Base-by-base conservation (phyloP, 2,888 invertebrate genomes). In the Gortyna flavago region DNA sequence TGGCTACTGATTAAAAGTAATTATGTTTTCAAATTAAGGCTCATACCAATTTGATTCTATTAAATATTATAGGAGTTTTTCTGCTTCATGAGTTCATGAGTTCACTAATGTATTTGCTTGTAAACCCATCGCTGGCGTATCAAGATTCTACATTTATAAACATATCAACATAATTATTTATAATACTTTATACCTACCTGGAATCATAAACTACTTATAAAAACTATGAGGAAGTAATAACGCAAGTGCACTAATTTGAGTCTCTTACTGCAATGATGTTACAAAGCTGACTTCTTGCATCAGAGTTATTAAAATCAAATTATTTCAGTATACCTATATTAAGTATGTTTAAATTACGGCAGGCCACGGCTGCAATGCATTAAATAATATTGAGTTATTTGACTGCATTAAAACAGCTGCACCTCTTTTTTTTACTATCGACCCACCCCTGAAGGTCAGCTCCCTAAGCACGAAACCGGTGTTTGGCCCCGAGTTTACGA, bases 141-240 rank as follows among this genome's bases (percentile, higher is more conserved):
- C 18, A 8, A 13, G 8, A 54, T 32, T 32, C 2, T 18, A 67
- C 32, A 44, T 25, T 65, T 65, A 38, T 8, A 38, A 38, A 41
- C 16, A 3, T 25, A 25, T 25, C 8, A 25, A 25, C 25, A 25
- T 54, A 1, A n/a, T n/a, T n/a, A n/a, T n/a, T n/a, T n/a, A n/a
- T n/a, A n/a, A n/a, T n/a, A n/a, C n/a, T n/a, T n/a, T n/a, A n/a
- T n/a, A n/a, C n/a, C n/a, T n/a, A 54, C 7, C 5, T 16, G n/a
- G 5, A 51, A 41, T 0, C 8, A 35, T 69, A 72, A 61, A 38
- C 29, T 29, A 66, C 7, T 35, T 16, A 21, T 16, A 21, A 4
- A 62, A 61, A 44, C 32, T 32, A 79, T 83, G 25, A 84, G 84
- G 86, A 86, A 84, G 38, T 48, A 1, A 66, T 59, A 57, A 25